These are phyloP conservation scores for Pedionomus torquatus DNA, from an alignment of 2,113 vertebrate genomes.

Conservation along the genomic window DNA sequence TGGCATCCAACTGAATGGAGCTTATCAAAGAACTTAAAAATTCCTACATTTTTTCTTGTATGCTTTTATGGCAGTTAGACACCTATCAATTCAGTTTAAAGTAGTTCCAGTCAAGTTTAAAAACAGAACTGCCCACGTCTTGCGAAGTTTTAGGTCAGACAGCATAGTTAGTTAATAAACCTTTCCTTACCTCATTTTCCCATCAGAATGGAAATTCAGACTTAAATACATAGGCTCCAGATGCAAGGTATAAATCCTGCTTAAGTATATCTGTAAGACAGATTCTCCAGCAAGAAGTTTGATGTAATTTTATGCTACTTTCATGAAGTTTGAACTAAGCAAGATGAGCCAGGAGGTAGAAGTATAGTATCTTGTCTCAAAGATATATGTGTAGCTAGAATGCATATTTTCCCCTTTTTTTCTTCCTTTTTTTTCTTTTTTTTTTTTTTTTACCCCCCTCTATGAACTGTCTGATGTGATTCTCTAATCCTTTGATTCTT, in stretches of 20 bases:
- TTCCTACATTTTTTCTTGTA: neutral
- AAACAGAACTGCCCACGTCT: neutral
- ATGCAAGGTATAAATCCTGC: neutral
- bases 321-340: neutral
- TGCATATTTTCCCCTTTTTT: neutral
- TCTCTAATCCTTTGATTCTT: neutral
- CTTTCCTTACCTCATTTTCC: neutral
- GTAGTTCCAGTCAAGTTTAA: neutral
- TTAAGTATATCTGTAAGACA: neutral
- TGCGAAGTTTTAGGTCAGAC: neutral
- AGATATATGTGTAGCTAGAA: neutral
- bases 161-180: neutral
- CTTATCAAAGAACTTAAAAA: neutral
- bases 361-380: neutral
- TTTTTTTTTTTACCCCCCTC: rapidly evolving
- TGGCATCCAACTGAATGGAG: neutral
- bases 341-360: neutral
- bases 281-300: neutral
- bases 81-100: neutral
- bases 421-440: no score
- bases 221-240: neutral
- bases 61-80: neutral
- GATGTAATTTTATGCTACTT: neutral
- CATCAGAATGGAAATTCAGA: neutral
- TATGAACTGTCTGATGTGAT: neutral